Percentiles rank a stretch among this genome's conserved stretches.
Conservation (phyloP, 1,140 invertebrate species). For the Xylocopa sonorina region DNA sequence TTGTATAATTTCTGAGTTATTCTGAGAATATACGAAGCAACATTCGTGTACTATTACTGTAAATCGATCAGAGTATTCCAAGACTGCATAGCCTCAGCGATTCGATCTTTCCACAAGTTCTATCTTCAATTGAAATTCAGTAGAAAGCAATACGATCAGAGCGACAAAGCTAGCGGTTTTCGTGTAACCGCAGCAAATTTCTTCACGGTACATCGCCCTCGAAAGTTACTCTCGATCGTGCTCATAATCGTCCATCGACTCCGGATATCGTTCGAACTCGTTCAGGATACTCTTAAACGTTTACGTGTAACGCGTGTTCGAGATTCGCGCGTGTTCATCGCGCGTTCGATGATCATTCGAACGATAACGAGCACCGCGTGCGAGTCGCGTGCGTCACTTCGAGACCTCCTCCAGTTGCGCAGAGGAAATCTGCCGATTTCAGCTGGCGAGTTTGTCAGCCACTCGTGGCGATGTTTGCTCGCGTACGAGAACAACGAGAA, state of each 20-base stretch:
- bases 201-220: neutral
- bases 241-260: neutral
- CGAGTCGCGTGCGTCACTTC: too few species aligned
- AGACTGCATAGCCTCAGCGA: too few species aligned
- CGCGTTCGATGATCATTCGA: neutral
- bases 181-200: neutral
- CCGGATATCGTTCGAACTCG: neutral
- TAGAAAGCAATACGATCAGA: too few species aligned
- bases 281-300: neutral
- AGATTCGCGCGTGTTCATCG: too few species aligned
- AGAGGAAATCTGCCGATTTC: neutral
- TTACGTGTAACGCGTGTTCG: neutral
- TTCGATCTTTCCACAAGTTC: too few species aligned
- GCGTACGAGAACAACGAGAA: neutral
- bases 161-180: too few species aligned
- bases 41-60: too few species aligned
- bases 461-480: neutral
- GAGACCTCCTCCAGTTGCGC: neutral
- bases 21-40: too few species aligned
- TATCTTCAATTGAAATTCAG: too few species aligned
- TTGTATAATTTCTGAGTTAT: too few species aligned
- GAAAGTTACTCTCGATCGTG: neutral
- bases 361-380: neutral
- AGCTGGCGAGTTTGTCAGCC: neutral
- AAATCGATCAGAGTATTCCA: too few species aligned